Conservation (phyloP, 2,113 vertebrate genomes). For the Lipophrys pholis region DNA sequence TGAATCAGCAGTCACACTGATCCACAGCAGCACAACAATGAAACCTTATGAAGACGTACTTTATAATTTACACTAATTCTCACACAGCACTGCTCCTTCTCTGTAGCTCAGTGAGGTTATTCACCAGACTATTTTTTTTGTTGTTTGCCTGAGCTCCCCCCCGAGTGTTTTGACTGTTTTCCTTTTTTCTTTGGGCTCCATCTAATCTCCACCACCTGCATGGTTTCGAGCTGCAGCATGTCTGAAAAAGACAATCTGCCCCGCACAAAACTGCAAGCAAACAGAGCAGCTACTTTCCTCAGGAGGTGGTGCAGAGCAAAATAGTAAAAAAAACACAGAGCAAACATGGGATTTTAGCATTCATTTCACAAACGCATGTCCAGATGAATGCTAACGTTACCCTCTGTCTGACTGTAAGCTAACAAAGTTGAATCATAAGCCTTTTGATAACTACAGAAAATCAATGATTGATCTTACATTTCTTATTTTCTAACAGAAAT, state of each 20-base stretch:
- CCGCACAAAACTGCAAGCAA: background rate
- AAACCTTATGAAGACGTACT: no score
- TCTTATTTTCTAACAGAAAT: no score
- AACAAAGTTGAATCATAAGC: no score
- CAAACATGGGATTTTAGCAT: background rate
- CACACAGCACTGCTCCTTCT: no score
- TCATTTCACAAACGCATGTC: background rate
- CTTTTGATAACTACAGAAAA: no score
- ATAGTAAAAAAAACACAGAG: background rate
- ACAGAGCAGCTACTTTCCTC: background rate
- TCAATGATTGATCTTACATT: no score
- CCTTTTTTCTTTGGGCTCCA: background rate
- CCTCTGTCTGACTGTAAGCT: background rate
- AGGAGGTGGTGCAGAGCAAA: background rate
- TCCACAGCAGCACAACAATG: no score
- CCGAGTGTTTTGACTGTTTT: background rate
- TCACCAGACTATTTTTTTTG: background rate
- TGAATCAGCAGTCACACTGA: no score
- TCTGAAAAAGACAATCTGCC: background rate
- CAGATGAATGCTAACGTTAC: background rate
- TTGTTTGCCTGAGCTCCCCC: background rate
- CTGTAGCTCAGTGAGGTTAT: no score
- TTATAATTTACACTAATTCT: no score
- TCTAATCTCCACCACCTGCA: background rate
- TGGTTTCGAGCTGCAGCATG: background rate